These are phyloP conservation scores for Rousettus madagascariensis DNA, from an alignment of 2,797 vertebrate genomes.

Conservation along the genomic window DNA sequence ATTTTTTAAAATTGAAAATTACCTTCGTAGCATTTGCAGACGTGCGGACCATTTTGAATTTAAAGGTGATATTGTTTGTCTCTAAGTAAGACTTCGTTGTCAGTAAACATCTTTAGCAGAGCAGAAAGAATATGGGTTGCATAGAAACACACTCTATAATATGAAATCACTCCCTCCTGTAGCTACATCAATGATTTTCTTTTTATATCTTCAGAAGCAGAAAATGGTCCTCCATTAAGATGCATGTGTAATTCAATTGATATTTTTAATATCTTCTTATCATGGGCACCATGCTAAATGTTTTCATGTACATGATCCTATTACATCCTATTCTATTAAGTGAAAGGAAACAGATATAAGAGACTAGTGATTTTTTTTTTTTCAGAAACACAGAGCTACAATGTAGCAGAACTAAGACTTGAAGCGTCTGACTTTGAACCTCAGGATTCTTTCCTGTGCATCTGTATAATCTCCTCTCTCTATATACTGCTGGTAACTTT, in stretches of 20 bases:
- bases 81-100: background rate
- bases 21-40: background rate
- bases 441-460: background rate
- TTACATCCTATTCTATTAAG: background rate
- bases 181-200: background rate
- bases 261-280: slow-evolving; percentile 33
- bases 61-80: background rate
- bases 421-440: background rate
- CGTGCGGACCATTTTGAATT: background rate
- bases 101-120: background rate
- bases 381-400: background rate
- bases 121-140: background rate
- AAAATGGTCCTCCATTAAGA: background rate
- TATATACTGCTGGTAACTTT: background rate
- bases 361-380: background rate
- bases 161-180: background rate
- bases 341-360: background rate
- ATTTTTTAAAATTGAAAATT: background rate
- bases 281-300: background rate
- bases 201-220: background rate
- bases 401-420: background rate
- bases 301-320: background rate
- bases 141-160: background rate
- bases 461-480: background rate
- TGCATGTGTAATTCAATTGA: background rate